Conservation (phyloP, 2,113 vertebrate species). For the Hippocampus mohnikei region DNA sequence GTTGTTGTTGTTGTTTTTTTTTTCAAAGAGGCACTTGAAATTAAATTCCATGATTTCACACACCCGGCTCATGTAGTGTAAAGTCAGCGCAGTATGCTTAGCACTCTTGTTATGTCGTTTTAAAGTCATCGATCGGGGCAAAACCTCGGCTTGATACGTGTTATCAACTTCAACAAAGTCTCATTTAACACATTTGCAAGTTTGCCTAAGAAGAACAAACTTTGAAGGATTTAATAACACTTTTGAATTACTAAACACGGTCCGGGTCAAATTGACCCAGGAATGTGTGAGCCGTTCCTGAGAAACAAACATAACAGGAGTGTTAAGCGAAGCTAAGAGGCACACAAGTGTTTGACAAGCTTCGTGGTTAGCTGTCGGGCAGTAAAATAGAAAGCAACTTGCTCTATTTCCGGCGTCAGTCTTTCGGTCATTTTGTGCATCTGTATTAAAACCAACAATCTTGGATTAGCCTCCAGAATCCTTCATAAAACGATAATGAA, state of each 20-base stretch:
- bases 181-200: neutral
- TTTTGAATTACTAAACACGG: neutral
- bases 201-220: neutral
- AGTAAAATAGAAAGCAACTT: neutral
- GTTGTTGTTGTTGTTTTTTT: too few relatives aligned
- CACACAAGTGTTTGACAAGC: neutral
- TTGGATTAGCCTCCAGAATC: neutral
- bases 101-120: neutral
- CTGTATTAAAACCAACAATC: neutral
- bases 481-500: neutral
- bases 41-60: neutral
- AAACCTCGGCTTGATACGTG: neutral
- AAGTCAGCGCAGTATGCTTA: neutral
- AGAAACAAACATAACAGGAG: neutral
- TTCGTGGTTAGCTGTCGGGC: neutral
- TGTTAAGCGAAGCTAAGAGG: neutral
- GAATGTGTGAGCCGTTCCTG: neutral
- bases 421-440: neutral
- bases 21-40: conserved; percentile 6
- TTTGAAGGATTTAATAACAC: neutral
- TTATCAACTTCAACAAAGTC: neutral
- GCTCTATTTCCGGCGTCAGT: neutral
- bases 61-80: neutral
- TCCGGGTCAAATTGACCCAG: neutral
- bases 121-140: neutral